Conservation (phyloP, 2,888 invertebrate species). For the Cerastis leucographa region DNA sequence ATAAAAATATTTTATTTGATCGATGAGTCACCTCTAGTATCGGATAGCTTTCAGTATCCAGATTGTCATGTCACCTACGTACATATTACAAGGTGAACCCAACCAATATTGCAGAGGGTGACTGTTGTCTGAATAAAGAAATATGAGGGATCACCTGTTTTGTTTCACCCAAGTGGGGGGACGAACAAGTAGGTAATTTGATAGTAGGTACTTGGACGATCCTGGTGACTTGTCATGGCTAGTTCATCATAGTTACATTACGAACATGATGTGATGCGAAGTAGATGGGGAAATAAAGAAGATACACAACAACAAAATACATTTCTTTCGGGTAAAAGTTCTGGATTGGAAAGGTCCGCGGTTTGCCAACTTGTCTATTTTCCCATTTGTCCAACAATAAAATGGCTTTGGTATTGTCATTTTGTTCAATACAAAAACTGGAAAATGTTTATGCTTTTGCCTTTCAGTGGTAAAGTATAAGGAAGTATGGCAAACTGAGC, state of each 20-base stretch:
- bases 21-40: slow-evolving; percentile 32
- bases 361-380: slow-evolving; percentile 55
- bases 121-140: slow-evolving; percentile 48
- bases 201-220: slow-evolving; percentile 33
- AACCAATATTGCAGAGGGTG: slow-evolving; percentile 48
- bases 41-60: slow-evolving; percentile 34
- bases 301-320: slow-evolving; percentile 41
- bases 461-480: slow-evolving; percentile 23
- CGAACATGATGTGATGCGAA: slow-evolving; percentile 30
- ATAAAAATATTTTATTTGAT: slow-evolving; percentile 32
- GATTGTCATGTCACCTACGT: slow-evolving; percentile 27
- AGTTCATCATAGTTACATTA: slow-evolving; percentile 48
- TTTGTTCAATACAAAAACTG: slow-evolving; percentile 41
- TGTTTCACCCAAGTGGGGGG: slow-evolving; percentile 47
- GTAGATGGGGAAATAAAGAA: slow-evolving; percentile 29
- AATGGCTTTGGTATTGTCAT: slow-evolving; percentile 48
- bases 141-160: slow-evolving; percentile 58
- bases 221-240: slow-evolving; percentile 37
- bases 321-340: slow-evolving; percentile 44
- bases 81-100: slow-evolving; percentile 27
- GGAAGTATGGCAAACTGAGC: slow-evolving; percentile 38
- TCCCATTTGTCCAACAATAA: slow-evolving; percentile 52
- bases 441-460: slow-evolving; percentile 16
- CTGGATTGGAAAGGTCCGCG: slow-evolving; percentile 51
- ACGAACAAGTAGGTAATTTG: slow-evolving; percentile 52